phyloP scores from a whole-genome alignment of 2,888 invertebrate genomes.

The Tholera decimalis region DNA sequence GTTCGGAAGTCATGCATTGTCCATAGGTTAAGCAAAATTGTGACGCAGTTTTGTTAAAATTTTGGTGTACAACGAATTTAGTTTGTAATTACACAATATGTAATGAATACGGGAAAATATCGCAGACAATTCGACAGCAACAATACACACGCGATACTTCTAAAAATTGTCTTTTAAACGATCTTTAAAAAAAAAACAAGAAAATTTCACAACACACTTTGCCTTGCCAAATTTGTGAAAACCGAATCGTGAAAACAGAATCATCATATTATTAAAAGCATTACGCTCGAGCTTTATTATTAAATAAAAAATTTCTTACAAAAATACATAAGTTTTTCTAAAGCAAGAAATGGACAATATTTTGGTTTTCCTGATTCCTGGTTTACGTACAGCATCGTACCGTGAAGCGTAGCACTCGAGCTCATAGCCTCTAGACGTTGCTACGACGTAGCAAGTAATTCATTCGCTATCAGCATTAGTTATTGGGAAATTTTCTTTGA shows the following conservation, averaged over 20 bases:
- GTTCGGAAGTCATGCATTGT: too few species aligned
- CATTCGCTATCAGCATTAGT: conserved; percentile 43
- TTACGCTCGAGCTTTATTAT: conserved; percentile 50
- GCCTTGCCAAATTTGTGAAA: conserved; percentile 22
- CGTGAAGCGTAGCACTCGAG: conserved; percentile 60
- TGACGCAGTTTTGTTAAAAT: too few species aligned
- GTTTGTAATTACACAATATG: not conserved
- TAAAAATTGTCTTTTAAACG: not conserved
- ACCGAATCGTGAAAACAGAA: conserved; percentile 12
- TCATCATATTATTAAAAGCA: conserved; percentile 33
- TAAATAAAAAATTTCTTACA: conserved; percentile 50
- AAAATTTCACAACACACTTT: conserved; percentile 5
- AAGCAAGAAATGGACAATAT: conserved; percentile 50
- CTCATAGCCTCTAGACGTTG: conserved; percentile 54
- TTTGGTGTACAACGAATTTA: not conserved
- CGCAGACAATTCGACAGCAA: not conserved
- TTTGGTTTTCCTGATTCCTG: conserved; percentile 45
- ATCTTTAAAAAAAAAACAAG: conserved; percentile 1
- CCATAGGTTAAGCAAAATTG: too few species aligned
- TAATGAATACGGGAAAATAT: not conserved
- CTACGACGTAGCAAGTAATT: conserved; percentile 56
- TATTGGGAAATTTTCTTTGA: conserved; percentile 39
- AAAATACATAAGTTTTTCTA: conserved; percentile 35
- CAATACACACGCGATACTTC: not conserved
- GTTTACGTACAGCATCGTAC: conserved; percentile 47